A percentile compares a stretch with the other conserved stretches of the same genome.
These are phyloP conservation scores for Corvus cornix DNA, from an alignment of 2,113 vertebrate species.

Conservation along the genomic window DNA sequence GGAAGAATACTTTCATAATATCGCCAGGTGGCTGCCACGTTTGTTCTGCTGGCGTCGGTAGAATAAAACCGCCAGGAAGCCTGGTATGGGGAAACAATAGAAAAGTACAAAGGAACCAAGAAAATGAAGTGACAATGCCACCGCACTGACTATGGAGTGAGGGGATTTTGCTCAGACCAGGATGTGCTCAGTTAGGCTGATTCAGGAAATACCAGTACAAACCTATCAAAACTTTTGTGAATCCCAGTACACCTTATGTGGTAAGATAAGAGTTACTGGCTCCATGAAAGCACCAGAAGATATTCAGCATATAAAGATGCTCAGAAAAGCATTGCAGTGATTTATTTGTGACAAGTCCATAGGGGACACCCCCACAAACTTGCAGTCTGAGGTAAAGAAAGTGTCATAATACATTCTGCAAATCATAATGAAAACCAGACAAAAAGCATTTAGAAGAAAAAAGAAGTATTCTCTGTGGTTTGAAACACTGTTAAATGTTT, in stretches of 20 bases:
- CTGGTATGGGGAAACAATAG: conserved; percentile 77
- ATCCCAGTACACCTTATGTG: background rate
- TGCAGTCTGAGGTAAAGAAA: background rate
- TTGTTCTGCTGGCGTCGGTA: conserved; percentile 75
- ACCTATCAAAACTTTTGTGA: background rate
- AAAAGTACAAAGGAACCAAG: conserved; percentile 67
- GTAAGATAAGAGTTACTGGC: background rate
- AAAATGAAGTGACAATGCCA: conserved; percentile 65
- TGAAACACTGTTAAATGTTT: background rate
- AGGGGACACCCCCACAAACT: background rate
- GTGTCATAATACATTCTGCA: background rate
- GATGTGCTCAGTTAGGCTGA: background rate
- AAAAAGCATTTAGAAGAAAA: background rate
- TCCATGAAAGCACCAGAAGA: background rate
- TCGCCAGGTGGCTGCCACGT: conserved; percentile 81
- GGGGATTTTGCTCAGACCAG: background rate
- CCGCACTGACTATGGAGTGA: background rate
- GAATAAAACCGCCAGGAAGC: conserved; percentile 85
- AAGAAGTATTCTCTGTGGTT: background rate
- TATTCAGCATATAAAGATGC: background rate
- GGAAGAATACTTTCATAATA: conserved; percentile 83
- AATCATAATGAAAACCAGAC: background rate
- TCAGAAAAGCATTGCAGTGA: background rate
- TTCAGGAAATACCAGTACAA: background rate
- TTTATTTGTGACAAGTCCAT: conserved; percentile 4